Conservation (phyloP, 2,797 vertebrate genomes). For the Alosa sapidissima region DNA sequence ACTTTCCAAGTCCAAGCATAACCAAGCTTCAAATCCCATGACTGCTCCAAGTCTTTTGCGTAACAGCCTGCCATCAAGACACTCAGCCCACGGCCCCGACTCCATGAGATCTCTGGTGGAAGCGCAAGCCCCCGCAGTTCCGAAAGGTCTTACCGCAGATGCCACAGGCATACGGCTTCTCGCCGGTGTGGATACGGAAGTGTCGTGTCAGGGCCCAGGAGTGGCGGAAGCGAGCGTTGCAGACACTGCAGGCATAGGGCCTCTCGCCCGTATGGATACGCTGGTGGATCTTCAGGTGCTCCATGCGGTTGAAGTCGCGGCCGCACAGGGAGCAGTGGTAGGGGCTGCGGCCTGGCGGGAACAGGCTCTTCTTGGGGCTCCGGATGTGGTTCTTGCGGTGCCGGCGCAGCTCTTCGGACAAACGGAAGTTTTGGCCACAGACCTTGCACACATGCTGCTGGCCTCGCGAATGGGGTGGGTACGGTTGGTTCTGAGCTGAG, state of each 20-base stretch:
- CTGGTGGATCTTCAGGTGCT: constrained; percentile 64
- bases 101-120: constrained; percentile 56
- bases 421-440: constrained; percentile 43
- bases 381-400: constrained; percentile 46
- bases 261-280: constrained; percentile 63
- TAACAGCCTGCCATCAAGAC: background rate
- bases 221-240: constrained; percentile 59
- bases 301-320: constrained; percentile 61
- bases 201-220: constrained; percentile 61
- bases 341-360: constrained; percentile 46
- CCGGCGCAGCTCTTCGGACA: constrained; percentile 45
- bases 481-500: constrained; percentile 30
- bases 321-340: constrained; percentile 59
- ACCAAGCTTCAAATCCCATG: background rate
- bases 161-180: constrained; percentile 59
- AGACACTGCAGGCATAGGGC: constrained; percentile 58
- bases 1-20: background rate
- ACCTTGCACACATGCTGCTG: constrained; percentile 42
- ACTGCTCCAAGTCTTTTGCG: background rate
- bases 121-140: constrained; percentile 56
- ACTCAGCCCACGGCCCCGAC: constrained; percentile 31
- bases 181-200: constrained; percentile 61
- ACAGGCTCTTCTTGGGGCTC: constrained; percentile 36
- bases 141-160: constrained; percentile 61
- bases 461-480: constrained; percentile 13